Evolutionary conservation across 1,140 invertebrate genomes (phyloP).

Genomic region (Sarcophaga bullata): DNA sequence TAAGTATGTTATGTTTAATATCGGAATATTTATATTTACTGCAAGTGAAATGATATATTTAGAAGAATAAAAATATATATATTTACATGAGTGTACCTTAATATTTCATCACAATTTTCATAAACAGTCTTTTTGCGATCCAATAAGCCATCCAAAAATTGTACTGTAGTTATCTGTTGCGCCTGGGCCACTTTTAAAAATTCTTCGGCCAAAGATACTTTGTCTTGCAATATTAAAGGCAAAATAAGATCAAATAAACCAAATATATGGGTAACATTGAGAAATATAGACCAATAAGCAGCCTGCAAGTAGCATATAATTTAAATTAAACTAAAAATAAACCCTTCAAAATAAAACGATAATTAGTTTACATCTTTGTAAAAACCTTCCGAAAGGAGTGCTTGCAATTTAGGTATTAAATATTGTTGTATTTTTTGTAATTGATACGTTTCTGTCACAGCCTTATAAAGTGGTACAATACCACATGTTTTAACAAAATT

Average conservation of each 20-base stretch:
- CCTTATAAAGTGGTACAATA: slow-evolving; percentile 67
- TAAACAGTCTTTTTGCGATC: slow-evolving; percentile 65
- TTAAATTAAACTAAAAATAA: neutral
- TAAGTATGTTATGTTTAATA: slow-evolving; percentile 68
- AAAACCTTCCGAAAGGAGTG: slow-evolving; percentile 68
- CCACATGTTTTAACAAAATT: slow-evolving; percentile 70
- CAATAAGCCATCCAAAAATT: slow-evolving; percentile 73
- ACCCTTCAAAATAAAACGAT: neutral
- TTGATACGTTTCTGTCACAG: slow-evolving; percentile 69
- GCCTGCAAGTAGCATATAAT: slow-evolving; percentile 43
- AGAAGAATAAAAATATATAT: neutral
- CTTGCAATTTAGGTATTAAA: slow-evolving; percentile 68
- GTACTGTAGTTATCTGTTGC: slow-evolving; percentile 70
- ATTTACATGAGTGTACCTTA: slow-evolving; percentile 60
- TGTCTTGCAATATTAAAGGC: slow-evolving; percentile 78
- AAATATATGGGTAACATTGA: slow-evolving; percentile 67
- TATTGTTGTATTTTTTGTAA: slow-evolving; percentile 68
- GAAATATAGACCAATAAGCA: slow-evolving; percentile 55
- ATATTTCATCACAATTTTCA: slow-evolving; percentile 61
- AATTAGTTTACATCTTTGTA: slow-evolving; percentile 70
- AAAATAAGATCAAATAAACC: slow-evolving; percentile 73
- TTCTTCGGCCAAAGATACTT: slow-evolving; percentile 72
- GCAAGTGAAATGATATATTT: slow-evolving; percentile 14
- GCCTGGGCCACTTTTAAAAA: slow-evolving; percentile 70
- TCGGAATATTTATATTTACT: slow-evolving; percentile 68